A percentile compares a stretch with the other conserved stretches of the same genome.
Evolutionary conservation across 2,888 invertebrate genomes (phyloP).

Genomic region (Lymantria dispar): DNA sequence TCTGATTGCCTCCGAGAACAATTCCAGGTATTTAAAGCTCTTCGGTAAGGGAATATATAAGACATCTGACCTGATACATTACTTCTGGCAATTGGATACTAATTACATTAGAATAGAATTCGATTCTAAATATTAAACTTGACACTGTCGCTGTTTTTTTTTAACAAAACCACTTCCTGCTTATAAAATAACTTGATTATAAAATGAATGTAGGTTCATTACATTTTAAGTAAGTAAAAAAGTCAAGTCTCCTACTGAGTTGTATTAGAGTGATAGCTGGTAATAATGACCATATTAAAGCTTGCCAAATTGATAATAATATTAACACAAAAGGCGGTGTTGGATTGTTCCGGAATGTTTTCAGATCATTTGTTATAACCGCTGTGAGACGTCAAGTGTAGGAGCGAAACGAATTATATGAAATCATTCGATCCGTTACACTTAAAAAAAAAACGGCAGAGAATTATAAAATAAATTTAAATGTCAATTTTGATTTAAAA

Average conservation of each 20-base stretch:
- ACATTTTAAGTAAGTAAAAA: conserved; percentile 7
- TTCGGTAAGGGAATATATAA: too few species aligned
- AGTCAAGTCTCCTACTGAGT: conserved; percentile 7
- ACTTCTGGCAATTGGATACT: too few species aligned
- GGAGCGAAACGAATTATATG: conserved; percentile 64
- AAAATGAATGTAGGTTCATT: conserved; percentile 4
- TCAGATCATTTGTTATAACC: conserved; percentile 68
- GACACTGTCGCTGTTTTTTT: neutral
- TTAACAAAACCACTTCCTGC: neutral
- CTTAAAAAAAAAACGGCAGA: conserved; percentile 23
- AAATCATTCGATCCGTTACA: conserved; percentile 31
- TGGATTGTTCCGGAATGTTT: conserved; percentile 56
- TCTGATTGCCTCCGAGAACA: too few species aligned
- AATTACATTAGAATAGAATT: too few species aligned
- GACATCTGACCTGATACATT: too few species aligned
- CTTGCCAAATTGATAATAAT: conserved; percentile 80
- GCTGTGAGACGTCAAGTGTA: conserved; percentile 43
- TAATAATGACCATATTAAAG: conserved; percentile 54
- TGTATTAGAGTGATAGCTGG: conserved; percentile 15
- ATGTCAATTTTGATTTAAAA: neutral
- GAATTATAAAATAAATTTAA: conserved; percentile 6
- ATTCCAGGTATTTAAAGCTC: too few species aligned
- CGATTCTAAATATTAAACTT: too few species aligned
- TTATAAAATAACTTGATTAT: conserved; percentile 19
- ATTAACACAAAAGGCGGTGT: conserved; percentile 59